Base-by-base conservation (phyloP, 2,888 invertebrate species). In the Sisyra nigra region DNA sequence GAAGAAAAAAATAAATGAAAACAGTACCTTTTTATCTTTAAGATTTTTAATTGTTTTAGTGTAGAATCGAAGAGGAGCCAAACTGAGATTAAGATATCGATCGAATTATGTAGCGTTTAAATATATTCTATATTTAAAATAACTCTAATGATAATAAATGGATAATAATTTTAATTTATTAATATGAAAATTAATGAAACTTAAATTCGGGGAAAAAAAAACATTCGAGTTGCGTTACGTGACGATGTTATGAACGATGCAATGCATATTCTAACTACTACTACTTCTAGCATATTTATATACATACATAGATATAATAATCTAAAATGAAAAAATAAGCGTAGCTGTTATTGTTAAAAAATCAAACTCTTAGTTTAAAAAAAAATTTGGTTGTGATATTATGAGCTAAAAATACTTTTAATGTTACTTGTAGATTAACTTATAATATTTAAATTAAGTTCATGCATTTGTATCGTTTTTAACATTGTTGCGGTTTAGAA, bases 381-480 rank as follows among this genome's bases (percentile, higher is more conserved):
- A n/a, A 24, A 24, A 24, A 42, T 42, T 42, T 42, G 42, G 42
- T 42, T 42, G 42, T 42, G 42, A 42, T 42, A 42, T 42, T 42
- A 40, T 15, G 13, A 30, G 19, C 29, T 40, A 40, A 31, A 40
- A 18, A 17, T 37, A 37, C 37, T 37, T 35, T 37, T 40, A 42
- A 42, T 42, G 30, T 36, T 42, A 42, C 42, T 24, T 31, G 37
- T 42, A 42, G 42, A 42, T 34, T 41, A 30, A 37, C 42, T 42
- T 33, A 41, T 41, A 37, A 18, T 18, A 37, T 19, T 37, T 18
- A 40, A 40, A 40, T 40, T 40, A 40, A 40, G 40, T 40, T 40
- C 24, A 15, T 37, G 37, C 37, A 11, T 9, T 24, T 24, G 24
- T 24, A 3, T 3, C 24, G 24, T 24, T 24, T 7, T n/a, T n/a